Conservation (phyloP, 1,140 invertebrate genomes). For the Andrena cerasifolii region DNA sequence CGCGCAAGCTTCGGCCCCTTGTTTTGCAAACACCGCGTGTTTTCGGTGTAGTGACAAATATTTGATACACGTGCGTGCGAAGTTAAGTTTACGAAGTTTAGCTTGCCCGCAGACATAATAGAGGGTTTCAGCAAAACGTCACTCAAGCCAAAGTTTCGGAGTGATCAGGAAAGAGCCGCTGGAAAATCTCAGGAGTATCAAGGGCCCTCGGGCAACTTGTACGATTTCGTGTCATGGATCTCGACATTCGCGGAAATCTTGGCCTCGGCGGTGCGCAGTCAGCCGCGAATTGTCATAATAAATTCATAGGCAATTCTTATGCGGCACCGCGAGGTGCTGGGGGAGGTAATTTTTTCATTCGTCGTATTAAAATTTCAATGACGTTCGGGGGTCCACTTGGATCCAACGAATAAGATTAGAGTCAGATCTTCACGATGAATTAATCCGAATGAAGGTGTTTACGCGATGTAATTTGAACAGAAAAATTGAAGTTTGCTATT, state of each 20-base stretch:
- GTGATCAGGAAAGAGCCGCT: conserved; percentile 60
- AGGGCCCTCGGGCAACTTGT: conserved; percentile 60
- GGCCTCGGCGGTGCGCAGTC: conserved; percentile 33
- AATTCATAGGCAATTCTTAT: conserved; percentile 71
- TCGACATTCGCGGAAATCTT: conserved; percentile 58
- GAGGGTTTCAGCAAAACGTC: conserved; percentile 39
- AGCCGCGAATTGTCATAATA: conserved; percentile 64
- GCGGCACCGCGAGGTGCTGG: conserved; percentile 44
- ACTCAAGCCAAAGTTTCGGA: conserved; percentile 56
- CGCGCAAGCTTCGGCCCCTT: too few species aligned
- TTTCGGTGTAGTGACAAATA: too few species aligned
- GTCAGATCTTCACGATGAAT: neutral
- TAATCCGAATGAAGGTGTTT: neutral
- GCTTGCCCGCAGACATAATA: conserved; percentile 25
- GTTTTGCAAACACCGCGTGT: too few species aligned
- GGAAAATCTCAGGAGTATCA: conserved; percentile 58
- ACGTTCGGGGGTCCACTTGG: neutral
- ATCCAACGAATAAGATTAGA: neutral
- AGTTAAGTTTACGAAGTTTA: neutral
- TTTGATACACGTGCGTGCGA: neutral
- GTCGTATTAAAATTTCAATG: conserved; percentile 42
- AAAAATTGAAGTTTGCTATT: neutral
- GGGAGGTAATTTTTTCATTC: conserved; percentile 46
- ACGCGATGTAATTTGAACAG: too few species aligned
- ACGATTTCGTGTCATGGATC: conserved; percentile 58